Percentiles rank a stretch among this genome's conserved stretches.
Evolutionary conservation across 2,888 invertebrate species (phyloP).

Genomic region (Melieria omissa): DNA sequence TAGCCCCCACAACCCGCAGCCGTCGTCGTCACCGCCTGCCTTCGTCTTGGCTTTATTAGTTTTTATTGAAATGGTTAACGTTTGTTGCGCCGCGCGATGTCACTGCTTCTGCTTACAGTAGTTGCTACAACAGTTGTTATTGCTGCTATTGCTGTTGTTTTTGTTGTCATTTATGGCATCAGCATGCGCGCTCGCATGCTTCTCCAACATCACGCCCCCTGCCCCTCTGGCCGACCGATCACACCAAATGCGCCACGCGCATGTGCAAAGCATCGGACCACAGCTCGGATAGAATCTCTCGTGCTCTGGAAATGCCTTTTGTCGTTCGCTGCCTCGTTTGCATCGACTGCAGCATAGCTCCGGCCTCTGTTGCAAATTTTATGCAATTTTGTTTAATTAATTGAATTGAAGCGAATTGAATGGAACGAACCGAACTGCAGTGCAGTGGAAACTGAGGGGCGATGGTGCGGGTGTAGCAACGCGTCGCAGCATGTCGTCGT

Average conservation of each 20-base stretch:
- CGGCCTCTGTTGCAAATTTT: constrained; percentile 42
- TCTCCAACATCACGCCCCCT: no score
- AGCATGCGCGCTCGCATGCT: constrained; percentile 42
- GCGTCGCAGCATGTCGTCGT: constrained; percentile 7
- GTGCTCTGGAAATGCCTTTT: background rate
- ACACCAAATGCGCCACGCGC: no score
- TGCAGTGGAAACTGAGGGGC: background rate
- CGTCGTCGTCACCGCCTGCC: no score
- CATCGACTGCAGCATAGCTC: background rate
- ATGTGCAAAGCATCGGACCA: constrained; percentile 37
- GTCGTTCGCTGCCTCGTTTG: constrained; percentile 16
- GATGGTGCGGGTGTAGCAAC: constrained; percentile 16
- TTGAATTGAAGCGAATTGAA: constrained; percentile 62
- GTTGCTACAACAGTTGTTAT: constrained; percentile 56
- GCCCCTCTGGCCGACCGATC: no score
- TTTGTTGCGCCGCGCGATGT: no score
- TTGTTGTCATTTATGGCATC: constrained; percentile 50
- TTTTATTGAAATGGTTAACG: constrained; percentile 15
- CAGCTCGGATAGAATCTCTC: background rate
- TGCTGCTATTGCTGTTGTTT: constrained; percentile 40
- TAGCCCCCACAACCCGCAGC: no score
- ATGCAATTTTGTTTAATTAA: constrained; percentile 53
- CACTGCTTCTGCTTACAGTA: constrained; percentile 35
- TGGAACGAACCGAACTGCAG: constrained; percentile 45
- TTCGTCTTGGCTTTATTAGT: background rate